Evolutionary conservation across 2,113 vertebrate species (phyloP).

Genomic region (Isichthys henryi): DNA sequence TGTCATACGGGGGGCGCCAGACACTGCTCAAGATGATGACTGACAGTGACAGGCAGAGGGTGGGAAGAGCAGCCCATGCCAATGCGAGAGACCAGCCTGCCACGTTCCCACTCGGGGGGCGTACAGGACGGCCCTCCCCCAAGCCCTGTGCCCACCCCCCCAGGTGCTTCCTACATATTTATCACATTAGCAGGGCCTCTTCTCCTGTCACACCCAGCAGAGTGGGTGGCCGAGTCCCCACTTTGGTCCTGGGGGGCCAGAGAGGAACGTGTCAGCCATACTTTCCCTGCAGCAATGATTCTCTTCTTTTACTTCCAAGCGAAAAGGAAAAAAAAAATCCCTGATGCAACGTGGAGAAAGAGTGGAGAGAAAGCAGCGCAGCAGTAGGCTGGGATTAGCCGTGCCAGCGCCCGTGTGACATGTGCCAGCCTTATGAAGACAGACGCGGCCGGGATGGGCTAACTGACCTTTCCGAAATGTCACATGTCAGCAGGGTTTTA

Average conservation of each 20-base stretch:
- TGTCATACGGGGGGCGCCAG: not conserved
- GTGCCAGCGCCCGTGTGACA: slow-evolving; percentile 73
- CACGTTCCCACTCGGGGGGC: slow-evolving; percentile 18
- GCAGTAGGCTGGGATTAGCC: slow-evolving; percentile 60
- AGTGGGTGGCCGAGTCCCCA: slow-evolving; percentile 50
- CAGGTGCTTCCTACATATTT: slow-evolving; percentile 56
- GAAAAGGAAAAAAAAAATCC: slow-evolving; percentile 15
- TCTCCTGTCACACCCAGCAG: slow-evolving; percentile 49
- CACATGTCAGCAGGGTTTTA: slow-evolving; percentile 99
- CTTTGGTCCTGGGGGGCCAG: slow-evolving; percentile 36
- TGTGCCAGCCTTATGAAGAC: slow-evolving; percentile 73
- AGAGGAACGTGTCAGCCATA: slow-evolving; percentile 24
- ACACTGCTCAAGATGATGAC: not conserved
- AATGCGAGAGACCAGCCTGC: not conserved
- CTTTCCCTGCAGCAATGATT: slow-evolving; percentile 32
- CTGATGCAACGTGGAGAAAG: slow-evolving; percentile 18
- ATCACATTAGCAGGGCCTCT: slow-evolving; percentile 67
- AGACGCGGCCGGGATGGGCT: slow-evolving; percentile 74
- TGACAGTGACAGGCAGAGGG: not conserved
- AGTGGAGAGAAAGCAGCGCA: slow-evolving; percentile 7
- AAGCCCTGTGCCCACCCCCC: slow-evolving; percentile 24
- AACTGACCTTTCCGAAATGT: slow-evolving; percentile 99
- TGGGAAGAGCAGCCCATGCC: not conserved
- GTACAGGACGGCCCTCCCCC: not conserved
- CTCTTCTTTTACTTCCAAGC: slow-evolving; percentile 24